Evolutionary conservation across 2,113 vertebrate genomes (phyloP).

Genomic region (Anas platyrhynchos): DNA sequence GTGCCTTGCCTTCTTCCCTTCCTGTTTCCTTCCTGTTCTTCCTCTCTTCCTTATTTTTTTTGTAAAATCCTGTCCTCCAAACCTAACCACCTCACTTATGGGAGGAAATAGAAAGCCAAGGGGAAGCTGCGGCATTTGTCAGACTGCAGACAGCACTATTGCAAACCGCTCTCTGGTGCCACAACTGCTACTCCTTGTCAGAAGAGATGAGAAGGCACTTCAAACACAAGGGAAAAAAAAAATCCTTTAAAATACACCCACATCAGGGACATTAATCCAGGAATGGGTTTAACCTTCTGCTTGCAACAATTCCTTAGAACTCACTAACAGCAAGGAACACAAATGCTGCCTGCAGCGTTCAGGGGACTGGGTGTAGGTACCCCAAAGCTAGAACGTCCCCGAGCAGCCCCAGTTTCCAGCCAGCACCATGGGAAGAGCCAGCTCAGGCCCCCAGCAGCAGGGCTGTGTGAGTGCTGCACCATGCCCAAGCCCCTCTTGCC

Average conservation of each 20-base stretch:
- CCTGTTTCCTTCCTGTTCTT: neutral
- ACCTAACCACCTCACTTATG: neutral
- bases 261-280: neutral
- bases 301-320: neutral
- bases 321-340: neutral
- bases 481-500: neutral
- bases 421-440: neutral
- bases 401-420: neutral
- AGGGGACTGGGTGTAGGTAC: neutral
- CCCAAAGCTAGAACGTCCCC: neutral
- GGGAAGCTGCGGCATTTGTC: constrained; percentile 13
- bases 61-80: neutral
- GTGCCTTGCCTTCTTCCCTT: neutral
- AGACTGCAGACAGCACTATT: neutral
- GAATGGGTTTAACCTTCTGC: neutral
- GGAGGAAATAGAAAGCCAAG: neutral
- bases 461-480: neutral
- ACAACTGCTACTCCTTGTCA: neutral
- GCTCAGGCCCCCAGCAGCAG: neutral
- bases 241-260: neutral
- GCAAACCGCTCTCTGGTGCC: neutral
- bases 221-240: constrained; percentile 16
- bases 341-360: neutral
- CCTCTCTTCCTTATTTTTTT: neutral
- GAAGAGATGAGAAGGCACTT: constrained; percentile 9